These are phyloP conservation scores for Camponotus pennsylvanicus DNA, from an alignment of 1,140 invertebrate genomes.

Conservation along the genomic window DNA sequence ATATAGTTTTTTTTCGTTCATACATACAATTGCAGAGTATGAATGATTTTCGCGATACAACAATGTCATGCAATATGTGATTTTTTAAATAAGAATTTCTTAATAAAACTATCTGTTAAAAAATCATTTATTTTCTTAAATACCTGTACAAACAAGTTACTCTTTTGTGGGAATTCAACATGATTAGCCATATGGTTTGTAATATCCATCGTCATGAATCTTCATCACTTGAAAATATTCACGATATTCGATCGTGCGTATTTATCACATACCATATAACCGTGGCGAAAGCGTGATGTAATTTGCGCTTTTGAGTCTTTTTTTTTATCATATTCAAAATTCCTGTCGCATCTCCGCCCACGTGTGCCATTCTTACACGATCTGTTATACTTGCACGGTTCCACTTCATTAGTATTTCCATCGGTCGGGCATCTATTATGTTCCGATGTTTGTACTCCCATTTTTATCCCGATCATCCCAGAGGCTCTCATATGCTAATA, in stretches of 20 bases:
- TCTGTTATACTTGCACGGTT: slow-evolving; percentile 75
- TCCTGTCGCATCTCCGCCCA: slow-evolving; percentile 56
- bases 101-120: slow-evolving; percentile 22
- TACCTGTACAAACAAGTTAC: neutral
- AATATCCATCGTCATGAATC: neutral
- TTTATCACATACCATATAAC: neutral
- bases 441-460: slow-evolving; percentile 80
- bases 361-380: slow-evolving; percentile 68
- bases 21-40: neutral
- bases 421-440: slow-evolving; percentile 79
- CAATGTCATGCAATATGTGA: neutral
- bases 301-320: slow-evolving; percentile 3
- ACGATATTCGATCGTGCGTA: neutral
- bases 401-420: slow-evolving; percentile 82
- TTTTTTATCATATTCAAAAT: slow-evolving; percentile 35
- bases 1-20: slow-evolving; percentile 19
- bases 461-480: slow-evolving; percentile 81
- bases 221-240: neutral
- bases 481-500: slow-evolving; percentile 76
- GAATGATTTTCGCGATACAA: neutral
- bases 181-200: neutral
- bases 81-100: neutral
- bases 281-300: neutral
- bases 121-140: neutral
- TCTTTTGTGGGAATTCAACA: neutral